A percentile compares a stretch with the other conserved stretches of the same genome.
These are phyloP conservation scores for Limnephilus lunatus DNA, from an alignment of 2,888 invertebrate genomes.

Conservation along the genomic window DNA sequence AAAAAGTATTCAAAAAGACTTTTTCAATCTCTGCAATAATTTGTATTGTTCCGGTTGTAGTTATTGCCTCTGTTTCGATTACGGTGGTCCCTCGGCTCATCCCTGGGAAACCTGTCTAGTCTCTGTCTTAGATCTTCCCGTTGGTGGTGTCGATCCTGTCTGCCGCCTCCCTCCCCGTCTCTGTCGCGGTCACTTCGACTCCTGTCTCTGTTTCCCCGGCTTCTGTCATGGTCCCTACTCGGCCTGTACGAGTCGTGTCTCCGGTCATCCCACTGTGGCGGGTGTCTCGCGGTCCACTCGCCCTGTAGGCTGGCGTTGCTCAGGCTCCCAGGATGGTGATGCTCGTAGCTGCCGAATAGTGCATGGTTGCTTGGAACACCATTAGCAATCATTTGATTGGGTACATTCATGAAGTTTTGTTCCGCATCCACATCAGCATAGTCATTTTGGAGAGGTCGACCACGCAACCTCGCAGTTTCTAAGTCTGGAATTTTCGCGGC, in stretches of 20 bases:
- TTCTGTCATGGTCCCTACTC: constrained; percentile 67
- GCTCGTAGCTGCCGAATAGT: constrained; percentile 44
- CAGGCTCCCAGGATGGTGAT: constrained; percentile 65
- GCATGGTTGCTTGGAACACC: constrained; percentile 32
- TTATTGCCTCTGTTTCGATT: constrained; percentile 38
- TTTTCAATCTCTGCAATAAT: constrained; percentile 50
- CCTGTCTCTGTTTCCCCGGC: constrained; percentile 48
- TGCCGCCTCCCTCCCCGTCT: not conserved
- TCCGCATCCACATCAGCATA: constrained; percentile 70
- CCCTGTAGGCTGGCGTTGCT: constrained; percentile 75
- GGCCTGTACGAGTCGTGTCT: constrained; percentile 62
- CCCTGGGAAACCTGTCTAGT: constrained; percentile 25
- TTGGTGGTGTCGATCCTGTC: not conserved
- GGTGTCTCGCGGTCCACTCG: constrained; percentile 75
- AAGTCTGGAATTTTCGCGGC: constrained; percentile 17
- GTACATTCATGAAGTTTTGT: constrained; percentile 73
- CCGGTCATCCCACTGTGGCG: constrained; percentile 68
- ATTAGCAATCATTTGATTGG: constrained; percentile 69
- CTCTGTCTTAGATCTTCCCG: constrained; percentile 25
- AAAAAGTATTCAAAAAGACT: not conserved
- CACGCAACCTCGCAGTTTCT: constrained; percentile 64
- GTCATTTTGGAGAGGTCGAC: constrained; percentile 71
- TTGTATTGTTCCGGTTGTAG: constrained; percentile 33
- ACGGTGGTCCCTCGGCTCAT: constrained; percentile 32
- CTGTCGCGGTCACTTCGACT: constrained; percentile 5